These are phyloP conservation scores for Cyphomyrus plagiostoma DNA, from an alignment of 2,113 vertebrate species.

Conservation along the genomic window DNA sequence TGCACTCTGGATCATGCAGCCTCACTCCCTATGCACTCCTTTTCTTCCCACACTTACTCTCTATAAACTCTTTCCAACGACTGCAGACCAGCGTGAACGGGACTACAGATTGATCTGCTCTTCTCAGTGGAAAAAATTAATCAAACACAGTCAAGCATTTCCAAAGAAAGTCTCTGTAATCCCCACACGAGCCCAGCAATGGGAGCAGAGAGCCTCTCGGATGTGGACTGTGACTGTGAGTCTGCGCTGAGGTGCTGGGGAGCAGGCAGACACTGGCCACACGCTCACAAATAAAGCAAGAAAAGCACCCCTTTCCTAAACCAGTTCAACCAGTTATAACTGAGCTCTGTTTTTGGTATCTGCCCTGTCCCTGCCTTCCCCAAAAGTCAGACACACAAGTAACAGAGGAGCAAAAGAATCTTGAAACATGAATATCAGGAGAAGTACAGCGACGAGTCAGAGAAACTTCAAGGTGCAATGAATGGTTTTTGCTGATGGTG, in stretches of 20 bases:
- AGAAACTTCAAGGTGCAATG: background rate
- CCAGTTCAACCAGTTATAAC: constrained; percentile 14
- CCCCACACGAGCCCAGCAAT: background rate
- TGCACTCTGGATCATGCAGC: background rate
- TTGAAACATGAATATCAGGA: background rate
- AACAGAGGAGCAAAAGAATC: background rate
- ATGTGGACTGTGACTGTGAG: background rate
- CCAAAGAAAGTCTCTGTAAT: background rate
- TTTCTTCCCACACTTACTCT: background rate
- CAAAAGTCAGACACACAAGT: background rate
- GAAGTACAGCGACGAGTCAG: background rate
- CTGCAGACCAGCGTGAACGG: constrained; percentile 8
- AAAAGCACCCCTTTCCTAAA: background rate
- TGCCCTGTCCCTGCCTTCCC: background rate
- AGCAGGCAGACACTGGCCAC: background rate
- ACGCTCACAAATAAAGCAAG: background rate
- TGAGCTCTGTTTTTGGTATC: background rate
- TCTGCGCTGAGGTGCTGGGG: background rate
- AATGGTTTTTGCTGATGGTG: background rate
- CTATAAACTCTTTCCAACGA: background rate
- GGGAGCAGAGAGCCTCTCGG: background rate
- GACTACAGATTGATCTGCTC: background rate
- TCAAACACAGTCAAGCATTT: constrained; percentile 20
- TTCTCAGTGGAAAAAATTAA: constrained; percentile 40
- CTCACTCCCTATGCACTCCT: background rate